Base-by-base conservation (phyloP, 2,113 vertebrate species). In the Catharus minimus region DNA sequence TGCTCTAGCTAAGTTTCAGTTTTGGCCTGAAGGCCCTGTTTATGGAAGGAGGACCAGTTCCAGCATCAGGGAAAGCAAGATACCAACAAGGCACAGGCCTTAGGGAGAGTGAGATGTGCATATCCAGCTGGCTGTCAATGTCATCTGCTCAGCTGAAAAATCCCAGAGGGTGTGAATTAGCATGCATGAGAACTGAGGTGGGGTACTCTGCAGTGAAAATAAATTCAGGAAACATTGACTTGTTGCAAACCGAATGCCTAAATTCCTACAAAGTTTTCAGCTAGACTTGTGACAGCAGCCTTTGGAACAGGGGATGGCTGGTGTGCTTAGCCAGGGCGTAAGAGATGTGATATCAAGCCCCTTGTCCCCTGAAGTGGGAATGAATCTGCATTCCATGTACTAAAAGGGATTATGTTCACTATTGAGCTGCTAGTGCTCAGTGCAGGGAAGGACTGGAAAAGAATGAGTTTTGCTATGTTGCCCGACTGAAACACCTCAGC, bases 361-460 rank as follows among this genome's bases (percentile, higher is more conserved):
- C 18, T 74, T 62, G 27, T 41, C 9, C 26, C 8, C 65, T 38
- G 24, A 79, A 47, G 14, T 13, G 13, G 41, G 21, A 87, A 58
- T 0, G 0, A 67, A 72, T 28, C 16, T 50, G 27, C 1, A 0
- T n/a, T 41, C 49, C 5, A 1, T 8, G 19, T 15, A 61, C 43
- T 32, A 15, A 1, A 1, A 76, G 3, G 17, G 24, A 19, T 60
- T 47, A 39, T 38, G 9, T 38, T 86, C 11, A 20, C 30, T 49
- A 13, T 10, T 43, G 43, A 66, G 47, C 8, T 68, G 15, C 26
- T 36, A 62, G 21, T 28, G 5, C 50, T 66, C 20, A 57, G 43
- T 58, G 39, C 3, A 16, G 32, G 38, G 23, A 73, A 86, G 15
- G 17, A 52, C 46, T 66, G 33, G 15, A 66, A 80, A 56, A 19